Evolutionary conservation across 1,140 invertebrate species (phyloP), one percentile per base, ranked within the genome.

Genomic region (Penaeus indicus): DNA sequence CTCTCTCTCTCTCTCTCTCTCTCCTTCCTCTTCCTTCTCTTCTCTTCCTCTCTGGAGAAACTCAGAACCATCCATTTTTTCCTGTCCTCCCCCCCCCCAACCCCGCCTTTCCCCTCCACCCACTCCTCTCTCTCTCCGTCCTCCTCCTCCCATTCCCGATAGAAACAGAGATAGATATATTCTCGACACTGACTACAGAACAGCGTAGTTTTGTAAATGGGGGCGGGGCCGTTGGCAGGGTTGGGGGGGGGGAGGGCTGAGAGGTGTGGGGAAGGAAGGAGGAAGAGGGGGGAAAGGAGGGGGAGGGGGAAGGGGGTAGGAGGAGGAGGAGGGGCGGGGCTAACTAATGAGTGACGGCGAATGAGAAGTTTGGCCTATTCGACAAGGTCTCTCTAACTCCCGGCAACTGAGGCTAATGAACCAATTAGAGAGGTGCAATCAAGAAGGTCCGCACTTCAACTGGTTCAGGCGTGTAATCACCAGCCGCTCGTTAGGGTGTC

Each of bases 351-450:
- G 47, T 19, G 78, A 47, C 21, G n/a, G 54, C 61, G 84, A 87
- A 67, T 81, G 85, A 81, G 85, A 81, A 81, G 85, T 86, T 87
- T 87, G 85, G 85, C 78, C 85, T 79, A 86, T 79, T 62, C 69
- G 67, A 69, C 86, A 88, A 83, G 38, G 38, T 42, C 79, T 88
- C 80, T 78, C 67, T 81, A 82, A 81, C 85, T 87, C 77, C 63
- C 18, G 78, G 62, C 79, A 81, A 88, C 86, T 81, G 63, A 88
- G 86, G 86, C 86, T 88, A 88, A 88, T 88, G 86, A 88, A 88
- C 78, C 86, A 88, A 88, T 88, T 88, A 88, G 86, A 88, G 86
- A 72, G 81, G 86, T 27, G 86, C 86, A 88, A 88, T 88, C 86
- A 88, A 88, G 86, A 88, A 75, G 80, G 86, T 54, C 47, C 32